A percentile compares a stretch with the other conserved stretches of the same genome.
Conservation (phyloP, 2,113 vertebrate genomes). For the Gallinago jamesoni region DNA sequence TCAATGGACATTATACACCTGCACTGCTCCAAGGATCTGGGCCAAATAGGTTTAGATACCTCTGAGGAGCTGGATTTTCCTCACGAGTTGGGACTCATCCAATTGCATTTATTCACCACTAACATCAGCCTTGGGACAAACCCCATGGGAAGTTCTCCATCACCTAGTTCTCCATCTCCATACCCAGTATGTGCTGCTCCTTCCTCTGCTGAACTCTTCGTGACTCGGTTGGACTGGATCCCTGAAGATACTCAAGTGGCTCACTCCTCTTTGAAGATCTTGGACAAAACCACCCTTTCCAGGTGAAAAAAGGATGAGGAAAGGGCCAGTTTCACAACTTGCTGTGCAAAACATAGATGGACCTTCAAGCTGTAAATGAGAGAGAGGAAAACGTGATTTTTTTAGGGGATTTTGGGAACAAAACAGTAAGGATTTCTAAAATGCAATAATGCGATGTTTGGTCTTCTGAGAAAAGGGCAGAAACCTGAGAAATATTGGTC, state of each 20-base stretch:
- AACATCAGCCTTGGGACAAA: not conserved
- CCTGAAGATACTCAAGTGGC: not conserved
- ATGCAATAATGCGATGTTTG: not conserved
- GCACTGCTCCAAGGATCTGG: not conserved
- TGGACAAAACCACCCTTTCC: not conserved
- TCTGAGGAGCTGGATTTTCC: not conserved
- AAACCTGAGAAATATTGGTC: not conserved
- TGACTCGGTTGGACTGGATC: not conserved
- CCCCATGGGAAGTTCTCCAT: not conserved
- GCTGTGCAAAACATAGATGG: not conserved
- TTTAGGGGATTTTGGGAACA: not conserved
- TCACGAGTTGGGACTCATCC: not conserved
- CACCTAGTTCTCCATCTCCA: not conserved
- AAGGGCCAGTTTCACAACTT: not conserved
- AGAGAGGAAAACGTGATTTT: not conserved
- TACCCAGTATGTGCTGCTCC: rapidly evolving
- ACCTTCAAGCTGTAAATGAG: not conserved
- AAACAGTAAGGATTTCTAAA: not conserved
- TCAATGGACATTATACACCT: not conserved
- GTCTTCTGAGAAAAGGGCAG: not conserved
- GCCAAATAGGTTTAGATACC: not conserved
- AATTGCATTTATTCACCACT: not conserved
- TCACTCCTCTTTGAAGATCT: not conserved
- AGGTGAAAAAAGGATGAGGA: not conserved
- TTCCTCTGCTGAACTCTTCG: not conserved